Conservation (phyloP, 2,113 vertebrate genomes). For the Neoarius graeffei region DNA sequence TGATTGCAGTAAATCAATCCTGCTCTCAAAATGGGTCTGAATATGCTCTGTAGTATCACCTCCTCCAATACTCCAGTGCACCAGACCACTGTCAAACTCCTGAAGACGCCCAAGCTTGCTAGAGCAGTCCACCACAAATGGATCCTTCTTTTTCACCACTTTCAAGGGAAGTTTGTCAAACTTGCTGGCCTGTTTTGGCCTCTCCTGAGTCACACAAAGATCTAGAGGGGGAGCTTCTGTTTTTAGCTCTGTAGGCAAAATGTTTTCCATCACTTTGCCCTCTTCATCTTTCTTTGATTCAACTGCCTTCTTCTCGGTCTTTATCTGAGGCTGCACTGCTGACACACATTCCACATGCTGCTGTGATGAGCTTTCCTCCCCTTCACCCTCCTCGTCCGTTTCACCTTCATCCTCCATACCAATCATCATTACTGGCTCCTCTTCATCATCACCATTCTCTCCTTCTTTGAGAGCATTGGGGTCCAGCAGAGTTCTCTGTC, state of each 20-base stretch:
- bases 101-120: conserved; percentile 86
- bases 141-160: conserved; percentile 90
- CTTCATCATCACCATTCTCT: conserved; percentile 70
- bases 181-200: conserved; percentile 87
- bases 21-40: conserved; percentile 96
- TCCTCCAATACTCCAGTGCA: conserved; percentile 96
- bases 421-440: conserved; percentile 71
- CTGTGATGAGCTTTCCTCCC: conserved; percentile 61
- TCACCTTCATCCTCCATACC: conserved; percentile 74
- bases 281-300: conserved; percentile 59
- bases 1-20: conserved; percentile 75
- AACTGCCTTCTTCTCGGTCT: conserved; percentile 63
- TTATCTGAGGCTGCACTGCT: conserved; percentile 51
- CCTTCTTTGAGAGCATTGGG: conserved; percentile 82
- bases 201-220: conserved; percentile 69
- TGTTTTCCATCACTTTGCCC: conserved; percentile 55
- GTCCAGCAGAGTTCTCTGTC: conserved; percentile 92
- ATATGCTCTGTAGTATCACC: conserved; percentile 98
- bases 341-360: conserved; percentile 65
- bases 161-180: conserved; percentile 96
- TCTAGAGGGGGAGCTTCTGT: conserved; percentile 40
- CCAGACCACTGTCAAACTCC: conserved; percentile 93
- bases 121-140: conserved; percentile 85
- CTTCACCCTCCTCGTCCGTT: conserved; percentile 79
- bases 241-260: conserved; percentile 55